phyloP scores from a whole-genome alignment of 2,888 invertebrate genomes.

The Drosophila greeni region DNA sequence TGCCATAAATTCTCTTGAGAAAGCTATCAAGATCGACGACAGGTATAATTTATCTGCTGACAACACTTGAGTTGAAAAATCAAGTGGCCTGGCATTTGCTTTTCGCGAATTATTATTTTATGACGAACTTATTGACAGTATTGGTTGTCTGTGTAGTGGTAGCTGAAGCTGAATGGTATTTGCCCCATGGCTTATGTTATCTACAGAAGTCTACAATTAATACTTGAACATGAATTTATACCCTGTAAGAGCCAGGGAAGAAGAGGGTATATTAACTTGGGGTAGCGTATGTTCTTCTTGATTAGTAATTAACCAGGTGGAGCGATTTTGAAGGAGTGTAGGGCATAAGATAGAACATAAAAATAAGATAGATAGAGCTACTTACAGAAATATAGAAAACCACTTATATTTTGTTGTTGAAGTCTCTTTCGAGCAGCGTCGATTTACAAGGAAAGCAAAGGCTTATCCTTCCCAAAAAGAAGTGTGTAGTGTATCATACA shows the following conservation, averaged over 20 bases:
- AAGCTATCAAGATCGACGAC: slow-evolving; percentile 2
- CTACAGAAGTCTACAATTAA: not conserved
- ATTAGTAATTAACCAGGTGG: not conserved
- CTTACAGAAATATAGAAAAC: not conserved
- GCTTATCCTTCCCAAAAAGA: not conserved
- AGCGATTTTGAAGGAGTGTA: not conserved
- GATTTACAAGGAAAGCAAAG: not conserved
- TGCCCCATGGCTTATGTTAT: not conserved
- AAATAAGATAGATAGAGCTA: not conserved
- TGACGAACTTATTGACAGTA: not conserved
- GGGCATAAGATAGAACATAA: too few species aligned
- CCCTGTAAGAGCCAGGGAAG: not conserved
- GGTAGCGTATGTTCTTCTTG: not conserved
- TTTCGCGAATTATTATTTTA: not conserved
- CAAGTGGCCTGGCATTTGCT: not conserved
- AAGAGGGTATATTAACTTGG: not conserved
- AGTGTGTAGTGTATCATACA: not conserved
- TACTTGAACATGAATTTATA: not conserved
- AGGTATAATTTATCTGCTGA: not conserved
- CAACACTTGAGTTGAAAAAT: slow-evolving; percentile 7
- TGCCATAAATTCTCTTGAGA: not conserved
- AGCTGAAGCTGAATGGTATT: not conserved
- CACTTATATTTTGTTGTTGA: not conserved
- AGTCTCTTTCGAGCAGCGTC: not conserved
- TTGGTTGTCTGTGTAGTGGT: not conserved